These are phyloP conservation scores for Acipenser transmontanus DNA, from an alignment of 2,797 vertebrate species.

Conservation along the genomic window DNA sequence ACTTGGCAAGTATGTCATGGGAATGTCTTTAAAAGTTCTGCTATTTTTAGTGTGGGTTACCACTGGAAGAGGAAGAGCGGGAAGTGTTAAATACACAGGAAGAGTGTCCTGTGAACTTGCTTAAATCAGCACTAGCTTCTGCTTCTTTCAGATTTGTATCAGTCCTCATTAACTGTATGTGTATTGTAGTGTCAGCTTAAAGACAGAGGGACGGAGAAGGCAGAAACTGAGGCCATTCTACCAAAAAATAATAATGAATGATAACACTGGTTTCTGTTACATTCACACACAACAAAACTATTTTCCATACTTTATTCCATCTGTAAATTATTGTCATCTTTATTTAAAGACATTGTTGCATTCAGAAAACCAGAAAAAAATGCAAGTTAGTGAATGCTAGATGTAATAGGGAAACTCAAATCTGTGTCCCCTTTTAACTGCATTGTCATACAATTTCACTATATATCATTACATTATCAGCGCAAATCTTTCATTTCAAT, in stretches of 20 bases:
- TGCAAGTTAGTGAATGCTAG: not conserved
- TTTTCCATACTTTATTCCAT: too few relatives aligned
- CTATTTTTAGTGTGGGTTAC: not conserved
- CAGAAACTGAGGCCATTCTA: not conserved
- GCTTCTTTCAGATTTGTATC: not conserved
- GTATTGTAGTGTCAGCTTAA: not conserved
- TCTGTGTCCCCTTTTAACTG: not conserved
- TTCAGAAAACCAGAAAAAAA: not conserved
- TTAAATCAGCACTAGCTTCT: not conserved
- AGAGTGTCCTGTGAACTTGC: not conserved
- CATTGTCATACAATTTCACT: not conserved
- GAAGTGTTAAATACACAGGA: not conserved
- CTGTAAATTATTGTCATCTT: not conserved
- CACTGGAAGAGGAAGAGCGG: not conserved
- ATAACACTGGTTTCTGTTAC: not conserved
- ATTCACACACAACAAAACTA: not conserved
- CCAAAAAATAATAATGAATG: not conserved
- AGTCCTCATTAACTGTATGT: not conserved
- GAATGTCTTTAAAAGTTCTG: not conserved
- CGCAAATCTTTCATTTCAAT: not conserved
- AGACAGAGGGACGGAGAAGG: not conserved
- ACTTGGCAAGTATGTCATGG: not conserved
- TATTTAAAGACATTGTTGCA: not conserved
- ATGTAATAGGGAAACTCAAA: not conserved
- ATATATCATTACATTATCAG: not conserved